These are phyloP conservation scores for Liopterus haemorrhoidalis DNA, from an alignment of 2,888 invertebrate species.

Conservation along the genomic window DNA sequence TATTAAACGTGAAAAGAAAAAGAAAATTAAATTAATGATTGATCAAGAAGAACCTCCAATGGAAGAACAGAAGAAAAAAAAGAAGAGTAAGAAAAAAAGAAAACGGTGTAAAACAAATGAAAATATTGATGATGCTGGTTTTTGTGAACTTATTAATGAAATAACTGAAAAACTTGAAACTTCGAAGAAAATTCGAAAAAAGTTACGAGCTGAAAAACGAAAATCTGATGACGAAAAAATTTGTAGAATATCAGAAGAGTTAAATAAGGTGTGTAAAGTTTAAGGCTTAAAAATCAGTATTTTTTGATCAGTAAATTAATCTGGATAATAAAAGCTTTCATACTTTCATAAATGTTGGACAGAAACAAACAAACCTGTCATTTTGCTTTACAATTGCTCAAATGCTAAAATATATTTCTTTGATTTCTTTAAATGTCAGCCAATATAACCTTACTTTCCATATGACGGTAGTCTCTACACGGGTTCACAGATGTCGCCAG, in stretches of 20 bases:
- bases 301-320: not conserved
- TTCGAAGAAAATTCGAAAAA: slow-evolving; percentile 16
- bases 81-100: slow-evolving; percentile 36
- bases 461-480: too few species aligned
- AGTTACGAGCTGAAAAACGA: slow-evolving; percentile 8
- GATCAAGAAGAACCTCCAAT: not conserved
- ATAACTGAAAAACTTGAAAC: slow-evolving; percentile 29
- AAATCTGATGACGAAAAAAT: slow-evolving; percentile 14
- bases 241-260: slow-evolving; percentile 14
- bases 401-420: too few species aligned
- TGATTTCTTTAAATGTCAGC: too few species aligned
- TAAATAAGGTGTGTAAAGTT: slow-evolving; percentile 2
- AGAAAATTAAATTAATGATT: not conserved
- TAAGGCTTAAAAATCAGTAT: slow-evolving; percentile 2
- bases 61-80: slow-evolving; percentile 9
- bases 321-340: too few species aligned
- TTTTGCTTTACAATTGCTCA: too few species aligned
- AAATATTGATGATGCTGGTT: slow-evolving; percentile 21
- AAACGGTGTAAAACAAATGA: slow-evolving; percentile 33
- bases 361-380: too few species aligned
- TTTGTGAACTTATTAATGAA: slow-evolving; percentile 17
- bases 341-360: too few species aligned
- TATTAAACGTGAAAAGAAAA: too few species aligned
- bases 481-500: too few species aligned
- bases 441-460: too few species aligned